Base-by-base conservation (phyloP, 1,140 invertebrate species). In the Pemphigus obesinymphae region DNA sequence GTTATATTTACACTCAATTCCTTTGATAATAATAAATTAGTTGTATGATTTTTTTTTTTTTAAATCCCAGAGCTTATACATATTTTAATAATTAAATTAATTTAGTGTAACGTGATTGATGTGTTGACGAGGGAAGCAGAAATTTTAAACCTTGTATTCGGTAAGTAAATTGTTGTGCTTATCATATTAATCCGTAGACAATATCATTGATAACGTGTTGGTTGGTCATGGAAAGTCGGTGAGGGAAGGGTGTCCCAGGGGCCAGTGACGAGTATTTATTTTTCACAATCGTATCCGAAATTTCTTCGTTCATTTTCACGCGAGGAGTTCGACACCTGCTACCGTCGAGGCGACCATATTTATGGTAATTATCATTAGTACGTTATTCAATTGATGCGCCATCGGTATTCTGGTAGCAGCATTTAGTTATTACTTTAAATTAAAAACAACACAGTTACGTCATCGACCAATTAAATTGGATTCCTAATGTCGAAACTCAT, bases 241-340 rank as follows among this genome's bases (percentile, higher is more conserved):
- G 76, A 29, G 26, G 76, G 55, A 58, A 80, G 76, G 76, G 76
- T 55, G 55, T 80, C 76, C 73, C 76, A 80, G 76, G 76, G 76
- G 76, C 76, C 76, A 80, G 76, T 80, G 76, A 80, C 76, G 55
- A 80, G 76, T 80, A 63, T 80, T 80, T 80, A 43, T 80, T 80
- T 76, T 20, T n/a, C 17, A 45, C 26, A 45, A 26, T 80, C 55
- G 76, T 80, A 45, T 80, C 37, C 40, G n/a, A 80, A 80, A 63
- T 63, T 80, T 61, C 17, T n/a, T 61, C 37, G 50, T 80, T 48
- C 55, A 45, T 80, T 63, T 80, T 61, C 55, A 61, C 26, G 76
- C n/a, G 55, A 80, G 17, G 23, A 80, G 37, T 78, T 17, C 29
- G 53, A 55, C 76, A 45, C 37, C 55, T 45, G 55, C 34, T 63